A percentile compares a stretch with the other conserved stretches of the same genome.
phyloP scores from a whole-genome alignment of 2,888 invertebrate genomes.

The Caenorhabditis sp. region DNA sequence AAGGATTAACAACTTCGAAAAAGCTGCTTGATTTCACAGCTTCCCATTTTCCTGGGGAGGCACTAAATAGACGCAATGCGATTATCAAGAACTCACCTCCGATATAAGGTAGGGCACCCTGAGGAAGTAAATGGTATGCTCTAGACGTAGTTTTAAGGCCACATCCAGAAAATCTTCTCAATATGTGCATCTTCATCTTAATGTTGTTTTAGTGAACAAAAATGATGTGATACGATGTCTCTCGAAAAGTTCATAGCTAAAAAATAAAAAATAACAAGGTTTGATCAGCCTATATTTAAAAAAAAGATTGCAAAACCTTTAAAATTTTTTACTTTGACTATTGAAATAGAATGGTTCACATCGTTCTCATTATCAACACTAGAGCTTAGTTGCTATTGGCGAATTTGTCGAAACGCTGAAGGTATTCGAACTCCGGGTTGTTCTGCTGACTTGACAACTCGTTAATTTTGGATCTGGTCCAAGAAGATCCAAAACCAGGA shows the following conservation, averaged over 20 bases:
- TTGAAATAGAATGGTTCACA: constrained; percentile 11
- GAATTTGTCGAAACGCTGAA: constrained; percentile 68
- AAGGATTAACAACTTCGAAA: constrained; percentile 73
- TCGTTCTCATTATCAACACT: constrained; percentile 16
- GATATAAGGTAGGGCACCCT: constrained; percentile 74
- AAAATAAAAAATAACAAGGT: too few relatives aligned
- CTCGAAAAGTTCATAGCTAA: too few relatives aligned
- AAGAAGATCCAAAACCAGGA: constrained; percentile 76
- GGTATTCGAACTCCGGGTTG: constrained; percentile 60
- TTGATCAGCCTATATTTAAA: too few relatives aligned
- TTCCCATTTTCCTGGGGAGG: background rate
- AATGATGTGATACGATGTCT: too few relatives aligned
- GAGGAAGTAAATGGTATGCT: constrained; percentile 65
- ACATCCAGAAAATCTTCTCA: too few relatives aligned
- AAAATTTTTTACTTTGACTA: too few relatives aligned
- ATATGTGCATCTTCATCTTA: too few relatives aligned
- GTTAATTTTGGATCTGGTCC: constrained; percentile 64
- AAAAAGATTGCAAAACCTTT: too few relatives aligned
- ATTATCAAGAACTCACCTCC: constrained; percentile 59
- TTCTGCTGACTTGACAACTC: constrained; percentile 64
- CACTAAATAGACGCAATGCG: too few relatives aligned
- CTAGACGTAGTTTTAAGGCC: too few relatives aligned
- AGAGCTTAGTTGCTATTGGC: constrained; percentile 54
- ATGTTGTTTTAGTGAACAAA: too few relatives aligned
- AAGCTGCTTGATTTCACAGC: background rate